phyloP scores from a whole-genome alignment of 2,888 invertebrate species.

The Pandemis cinnamomeana region DNA sequence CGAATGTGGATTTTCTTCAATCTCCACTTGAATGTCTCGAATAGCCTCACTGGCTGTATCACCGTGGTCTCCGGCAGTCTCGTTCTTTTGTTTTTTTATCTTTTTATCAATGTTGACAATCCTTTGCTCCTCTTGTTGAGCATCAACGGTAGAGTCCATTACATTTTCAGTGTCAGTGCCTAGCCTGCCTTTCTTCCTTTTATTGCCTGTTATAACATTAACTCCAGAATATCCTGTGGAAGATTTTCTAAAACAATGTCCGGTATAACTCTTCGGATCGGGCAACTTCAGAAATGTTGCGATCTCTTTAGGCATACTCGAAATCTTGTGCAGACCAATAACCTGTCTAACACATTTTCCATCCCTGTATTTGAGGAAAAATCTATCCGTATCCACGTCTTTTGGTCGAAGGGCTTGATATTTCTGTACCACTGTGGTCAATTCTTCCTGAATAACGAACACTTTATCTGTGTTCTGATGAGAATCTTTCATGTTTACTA shows the following conservation, averaged over 20 bases:
- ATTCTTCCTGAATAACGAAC: slow-evolving; percentile 21
- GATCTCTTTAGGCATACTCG: slow-evolving; percentile 17
- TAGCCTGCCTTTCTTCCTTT: neutral
- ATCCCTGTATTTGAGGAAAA: slow-evolving; percentile 17
- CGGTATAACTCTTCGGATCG: slow-evolving; percentile 22
- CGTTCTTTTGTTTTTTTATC: neutral
- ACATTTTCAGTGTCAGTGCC: neutral
- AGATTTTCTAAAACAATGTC: slow-evolving; percentile 18
- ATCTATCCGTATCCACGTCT: slow-evolving; percentile 12
- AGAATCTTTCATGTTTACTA: slow-evolving; percentile 2
- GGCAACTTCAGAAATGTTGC: slow-evolving; percentile 24
- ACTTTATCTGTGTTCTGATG: neutral
- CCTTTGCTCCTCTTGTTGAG: neutral
- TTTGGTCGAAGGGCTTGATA: slow-evolving; percentile 20
- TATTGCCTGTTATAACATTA: neutral
- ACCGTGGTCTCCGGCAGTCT: neutral
- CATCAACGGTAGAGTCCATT: neutral
- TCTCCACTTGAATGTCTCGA: neutral
- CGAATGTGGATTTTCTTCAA: neutral
- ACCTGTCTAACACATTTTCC: slow-evolving; percentile 29
- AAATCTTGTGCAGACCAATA: slow-evolving; percentile 14
- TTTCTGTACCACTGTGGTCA: slow-evolving; percentile 16
- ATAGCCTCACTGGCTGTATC: neutral
- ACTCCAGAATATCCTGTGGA: neutral
- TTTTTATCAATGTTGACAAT: neutral